phyloP scores from a whole-genome alignment of 2,888 invertebrate genomes.

The Scaptomyza tumidula region DNA sequence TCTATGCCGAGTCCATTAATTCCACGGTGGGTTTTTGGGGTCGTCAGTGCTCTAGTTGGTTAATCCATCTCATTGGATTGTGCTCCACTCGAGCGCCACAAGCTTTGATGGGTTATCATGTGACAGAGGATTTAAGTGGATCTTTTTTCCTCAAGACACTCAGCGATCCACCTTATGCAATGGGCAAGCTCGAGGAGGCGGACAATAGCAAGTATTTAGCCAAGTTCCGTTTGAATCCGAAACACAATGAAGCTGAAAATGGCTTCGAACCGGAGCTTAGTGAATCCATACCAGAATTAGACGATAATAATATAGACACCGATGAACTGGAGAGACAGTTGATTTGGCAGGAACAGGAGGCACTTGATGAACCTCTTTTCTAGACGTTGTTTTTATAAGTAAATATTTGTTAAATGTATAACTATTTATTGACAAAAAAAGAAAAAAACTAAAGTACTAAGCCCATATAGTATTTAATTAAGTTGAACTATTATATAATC shows the following conservation, averaged over 20 bases:
- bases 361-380: slow-evolving; percentile 50
- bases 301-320: slow-evolving; percentile 13
- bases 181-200: slow-evolving; percentile 57
- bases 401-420: too few relatives aligned
- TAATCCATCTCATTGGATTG: slow-evolving; percentile 85
- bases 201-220: slow-evolving; percentile 56
- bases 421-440: background rate
- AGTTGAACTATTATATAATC: too few relatives aligned
- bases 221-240: slow-evolving; percentile 48
- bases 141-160: slow-evolving; percentile 85
- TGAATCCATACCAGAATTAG: slow-evolving; percentile 53
- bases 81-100: slow-evolving; percentile 80
- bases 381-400: slow-evolving; percentile 16
- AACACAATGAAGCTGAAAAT: slow-evolving; percentile 49
- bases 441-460: background rate
- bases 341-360: slow-evolving; percentile 27
- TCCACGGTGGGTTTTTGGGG: slow-evolving; percentile 86
- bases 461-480: background rate
- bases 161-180: slow-evolving; percentile 59
- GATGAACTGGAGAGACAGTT: slow-evolving; percentile 50
- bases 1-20: slow-evolving; percentile 86
- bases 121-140: slow-evolving; percentile 83
- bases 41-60: slow-evolving; percentile 86
- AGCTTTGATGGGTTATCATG: slow-evolving; percentile 86
- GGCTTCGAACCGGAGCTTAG: slow-evolving; percentile 70